Conservation (phyloP, 2,797 vertebrate genomes). For the Catamblyrhynchus diadema region DNA sequence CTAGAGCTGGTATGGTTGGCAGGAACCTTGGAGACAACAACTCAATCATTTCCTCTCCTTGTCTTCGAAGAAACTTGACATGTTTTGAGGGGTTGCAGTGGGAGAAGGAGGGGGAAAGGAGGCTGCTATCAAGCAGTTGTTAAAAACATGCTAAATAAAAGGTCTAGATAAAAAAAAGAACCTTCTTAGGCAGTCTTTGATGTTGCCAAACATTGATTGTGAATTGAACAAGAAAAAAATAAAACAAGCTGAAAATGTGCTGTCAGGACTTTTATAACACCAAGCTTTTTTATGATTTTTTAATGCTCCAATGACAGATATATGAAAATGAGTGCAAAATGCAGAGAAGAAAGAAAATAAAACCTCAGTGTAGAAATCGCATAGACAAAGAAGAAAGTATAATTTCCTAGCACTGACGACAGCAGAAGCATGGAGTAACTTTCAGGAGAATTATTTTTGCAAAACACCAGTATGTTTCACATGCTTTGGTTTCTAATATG, state of each 20-base stretch:
- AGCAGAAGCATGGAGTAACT: slow-evolving; percentile 11
- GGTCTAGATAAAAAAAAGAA: background rate
- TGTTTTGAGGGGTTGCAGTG: background rate
- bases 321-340: slow-evolving; percentile 62
- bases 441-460: slow-evolving; percentile 68
- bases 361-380: slow-evolving; percentile 42
- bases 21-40: background rate
- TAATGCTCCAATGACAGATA: slow-evolving; percentile 63
- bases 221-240: slow-evolving; percentile 38
- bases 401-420: slow-evolving; percentile 16
- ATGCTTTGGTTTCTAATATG: slow-evolving; percentile 53
- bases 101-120: background rate
- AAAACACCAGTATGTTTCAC: slow-evolving; percentile 65
- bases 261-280: slow-evolving; percentile 48
- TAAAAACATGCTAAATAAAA: slow-evolving; percentile 41
- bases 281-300: slow-evolving; percentile 67
- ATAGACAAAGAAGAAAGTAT: slow-evolving; percentile 20
- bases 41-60: background rate
- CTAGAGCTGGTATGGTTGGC: background rate
- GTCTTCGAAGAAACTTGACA: background rate
- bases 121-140: background rate
- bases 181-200: slow-evolving; percentile 31
- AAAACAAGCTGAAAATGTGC: slow-evolving; percentile 32
- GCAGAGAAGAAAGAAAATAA: slow-evolving; percentile 45
- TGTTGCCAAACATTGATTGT: slow-evolving; percentile 47